Percentiles rank a stretch among this genome's conserved stretches.
phyloP scores from a whole-genome alignment of 2,797 vertebrate species.

The Myotis daubentonii region DNA sequence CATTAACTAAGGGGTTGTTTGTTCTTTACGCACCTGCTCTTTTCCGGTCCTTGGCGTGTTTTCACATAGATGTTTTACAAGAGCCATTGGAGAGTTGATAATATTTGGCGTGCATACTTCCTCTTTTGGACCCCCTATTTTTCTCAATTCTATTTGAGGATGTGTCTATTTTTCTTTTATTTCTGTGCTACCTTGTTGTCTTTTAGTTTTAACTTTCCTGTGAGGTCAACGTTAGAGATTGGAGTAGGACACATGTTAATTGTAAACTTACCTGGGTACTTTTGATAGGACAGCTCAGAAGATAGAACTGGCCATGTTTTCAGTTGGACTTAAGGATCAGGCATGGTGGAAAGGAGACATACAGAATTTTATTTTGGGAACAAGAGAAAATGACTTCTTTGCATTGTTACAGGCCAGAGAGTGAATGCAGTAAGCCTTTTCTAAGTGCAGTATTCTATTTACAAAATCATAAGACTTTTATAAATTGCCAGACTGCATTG shows the following conservation, averaged over 20 bases:
- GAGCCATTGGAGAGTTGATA: neutral
- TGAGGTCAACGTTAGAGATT: neutral
- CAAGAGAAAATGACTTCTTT: neutral
- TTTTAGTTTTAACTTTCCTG: neutral
- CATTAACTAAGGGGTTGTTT: neutral
- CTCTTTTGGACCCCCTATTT: neutral
- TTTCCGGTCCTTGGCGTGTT: neutral
- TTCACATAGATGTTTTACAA: neutral
- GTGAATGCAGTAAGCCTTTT: conserved; percentile 30
- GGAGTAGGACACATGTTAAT: neutral
- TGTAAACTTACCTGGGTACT: neutral
- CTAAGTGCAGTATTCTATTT: conserved; percentile 59
- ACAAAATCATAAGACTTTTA: conserved; percentile 70
- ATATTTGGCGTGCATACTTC: neutral
- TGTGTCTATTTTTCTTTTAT: neutral
- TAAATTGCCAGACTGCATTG: conserved; percentile 65
- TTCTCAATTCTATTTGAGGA: neutral
- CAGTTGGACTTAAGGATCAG: neutral
- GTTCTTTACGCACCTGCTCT: neutral
- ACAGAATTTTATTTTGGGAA: neutral
- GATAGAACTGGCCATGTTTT: neutral
- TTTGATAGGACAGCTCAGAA: neutral
- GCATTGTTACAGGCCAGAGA: neutral
- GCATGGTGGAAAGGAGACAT: neutral
- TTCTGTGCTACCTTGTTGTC: neutral